Evolutionary conservation across 2,113 vertebrate genomes (phyloP).

Genomic region (Rhadina sibilatrix): DNA sequence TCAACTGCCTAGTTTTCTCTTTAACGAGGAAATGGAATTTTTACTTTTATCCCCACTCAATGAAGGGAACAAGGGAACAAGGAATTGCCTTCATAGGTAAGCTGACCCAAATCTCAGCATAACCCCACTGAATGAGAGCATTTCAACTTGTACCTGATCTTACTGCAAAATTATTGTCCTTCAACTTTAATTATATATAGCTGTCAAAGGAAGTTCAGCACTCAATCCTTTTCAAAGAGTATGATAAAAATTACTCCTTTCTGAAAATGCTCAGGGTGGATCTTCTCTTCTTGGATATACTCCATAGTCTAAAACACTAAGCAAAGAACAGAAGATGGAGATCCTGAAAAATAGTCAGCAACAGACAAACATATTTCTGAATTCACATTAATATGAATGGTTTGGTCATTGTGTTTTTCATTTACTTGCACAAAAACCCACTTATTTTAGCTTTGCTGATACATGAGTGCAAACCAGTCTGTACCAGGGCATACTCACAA

Average conservation of each 20-base stretch:
- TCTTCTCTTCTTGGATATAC: neutral
- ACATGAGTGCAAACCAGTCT: neutral
- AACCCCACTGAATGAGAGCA: neutral
- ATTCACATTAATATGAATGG: neutral
- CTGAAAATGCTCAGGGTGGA: neutral
- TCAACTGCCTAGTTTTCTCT: slow-evolving; percentile 54
- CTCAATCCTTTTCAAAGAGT: neutral
- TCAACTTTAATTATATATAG: neutral
- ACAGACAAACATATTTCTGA: neutral
- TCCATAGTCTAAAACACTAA: neutral
- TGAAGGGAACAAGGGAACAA: neutral
- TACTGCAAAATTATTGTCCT: neutral
- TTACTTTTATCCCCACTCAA: neutral
- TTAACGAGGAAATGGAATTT: slow-evolving; percentile 43
- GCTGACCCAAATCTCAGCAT: neutral
- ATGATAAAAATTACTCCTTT: neutral
- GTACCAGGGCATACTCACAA: neutral
- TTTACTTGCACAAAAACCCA: neutral
- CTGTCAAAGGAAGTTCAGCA: neutral
- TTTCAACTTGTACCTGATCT: neutral
- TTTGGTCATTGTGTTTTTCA: neutral
- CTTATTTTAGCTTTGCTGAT: neutral
- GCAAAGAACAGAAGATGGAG: neutral
- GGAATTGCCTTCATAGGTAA: neutral
- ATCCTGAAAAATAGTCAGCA: neutral